These are phyloP conservation scores for Hylomyscus alleni DNA, from an alignment of 2,797 vertebrate species.

Conservation along the genomic window DNA sequence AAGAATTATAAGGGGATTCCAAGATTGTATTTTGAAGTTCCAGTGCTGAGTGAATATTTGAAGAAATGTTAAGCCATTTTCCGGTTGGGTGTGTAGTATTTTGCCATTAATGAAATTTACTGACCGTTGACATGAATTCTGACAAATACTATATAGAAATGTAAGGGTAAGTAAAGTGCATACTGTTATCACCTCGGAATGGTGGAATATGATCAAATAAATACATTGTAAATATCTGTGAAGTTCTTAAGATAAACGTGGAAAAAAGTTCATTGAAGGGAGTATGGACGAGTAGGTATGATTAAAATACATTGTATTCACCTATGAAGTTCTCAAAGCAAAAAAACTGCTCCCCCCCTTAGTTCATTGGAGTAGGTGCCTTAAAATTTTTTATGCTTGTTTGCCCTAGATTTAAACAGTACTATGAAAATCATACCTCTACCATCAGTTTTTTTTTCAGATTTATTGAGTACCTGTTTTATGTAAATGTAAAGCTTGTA, in stretches of 20 bases:
- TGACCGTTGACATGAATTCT: conserved; percentile 60
- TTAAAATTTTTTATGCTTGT: conserved; percentile 37
- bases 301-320: neutral
- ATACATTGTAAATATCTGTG: neutral
- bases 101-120: conserved; percentile 48
- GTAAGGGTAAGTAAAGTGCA: neutral
- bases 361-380: neutral
- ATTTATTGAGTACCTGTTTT: conserved; percentile 24
- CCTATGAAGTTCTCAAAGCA: neutral
- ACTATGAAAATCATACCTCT: neutral
- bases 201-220: neutral
- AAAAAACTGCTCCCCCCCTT: neutral
- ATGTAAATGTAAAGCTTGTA: conserved; percentile 51
- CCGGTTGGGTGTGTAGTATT: conserved; percentile 33
- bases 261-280: neutral
- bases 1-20: neutral
- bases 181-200: neutral
- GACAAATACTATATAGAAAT: neutral
- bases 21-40: conserved; percentile 57
- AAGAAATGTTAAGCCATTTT: conserved; percentile 28
- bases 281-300: neutral
- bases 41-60: conserved; percentile 49
- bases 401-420: conserved; percentile 28
- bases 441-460: conserved; percentile 22
- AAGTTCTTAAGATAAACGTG: neutral